Evolutionary conservation across 2,113 vertebrate species (phyloP), one percentile per base, ranked within the genome.

Genomic region (Coturnix japonica): DNA sequence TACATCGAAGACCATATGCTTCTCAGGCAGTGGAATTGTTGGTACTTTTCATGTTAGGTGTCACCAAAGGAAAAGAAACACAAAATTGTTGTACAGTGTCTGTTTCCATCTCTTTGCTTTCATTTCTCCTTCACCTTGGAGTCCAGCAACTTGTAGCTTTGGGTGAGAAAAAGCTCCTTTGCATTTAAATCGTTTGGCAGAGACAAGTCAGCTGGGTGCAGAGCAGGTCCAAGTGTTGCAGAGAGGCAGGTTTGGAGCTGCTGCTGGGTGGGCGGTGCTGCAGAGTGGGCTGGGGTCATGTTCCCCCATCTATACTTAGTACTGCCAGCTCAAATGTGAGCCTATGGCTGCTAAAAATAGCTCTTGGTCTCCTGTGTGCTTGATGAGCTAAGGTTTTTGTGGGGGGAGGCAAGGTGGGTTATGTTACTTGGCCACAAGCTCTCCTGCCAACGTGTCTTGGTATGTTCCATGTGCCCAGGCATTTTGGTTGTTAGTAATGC

Each of bases 301-400:
- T 95, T 94, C 64, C 84, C 76, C 1, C 5, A 31, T 79, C 96
- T 97, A 95, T 98, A 97, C 93, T 97, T 98, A 97, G 97, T 91
- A 28, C 89, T 96, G 94, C 89, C 87, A 94, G 81, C 96, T 97
- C 93, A 94, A 91, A 82, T 66, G 56, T 91, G 95, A 94, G 92
- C 91, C 95, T 86, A 86, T 69, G 83, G 90, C 66, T 92, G 78
- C 95, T 97, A 96, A 96, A 95, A 94, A 93, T 95, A 93, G 92
- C 66, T 41, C 65, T 54, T 86, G 93, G 88, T 64, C 71, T 72
- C 87, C 87, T 91, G 75, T 8, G 15, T 75, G 93, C 77, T 60
- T 91, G 91, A 90, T 91, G 76, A 93, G 65, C 66, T 11, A 4
- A 87, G 73, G 64, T 91, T 93, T 69, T 89, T 81, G 90, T 9